Evolutionary conservation across 2,888 invertebrate genomes (phyloP).

Genomic region (Brachypterus glaber): DNA sequence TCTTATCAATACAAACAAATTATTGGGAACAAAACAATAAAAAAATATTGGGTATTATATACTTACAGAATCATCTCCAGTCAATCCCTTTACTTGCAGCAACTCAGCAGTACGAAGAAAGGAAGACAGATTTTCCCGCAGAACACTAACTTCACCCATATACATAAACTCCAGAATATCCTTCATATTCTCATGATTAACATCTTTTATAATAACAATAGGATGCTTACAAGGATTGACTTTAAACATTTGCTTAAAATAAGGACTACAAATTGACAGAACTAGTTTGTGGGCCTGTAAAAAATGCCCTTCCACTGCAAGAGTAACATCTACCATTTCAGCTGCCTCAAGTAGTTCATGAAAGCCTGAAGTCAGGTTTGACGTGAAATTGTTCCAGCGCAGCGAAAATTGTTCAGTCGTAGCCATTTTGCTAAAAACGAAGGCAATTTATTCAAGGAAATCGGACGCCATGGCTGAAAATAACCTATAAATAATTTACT

Average conservation of each 20-base stretch:
- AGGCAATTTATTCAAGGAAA: slow-evolving; percentile 3
- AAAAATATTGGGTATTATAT: neutral
- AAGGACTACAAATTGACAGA: slow-evolving; percentile 68
- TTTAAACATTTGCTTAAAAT: slow-evolving; percentile 68
- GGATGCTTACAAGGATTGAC: slow-evolving; percentile 64
- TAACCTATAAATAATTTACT: slow-evolving; percentile 25
- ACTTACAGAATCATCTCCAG: slow-evolving; percentile 43
- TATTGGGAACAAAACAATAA: too few species aligned
- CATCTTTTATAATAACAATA: slow-evolving; percentile 63
- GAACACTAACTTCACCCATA: slow-evolving; percentile 61
- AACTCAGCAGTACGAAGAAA: slow-evolving; percentile 62
- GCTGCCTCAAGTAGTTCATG: slow-evolving; percentile 61
- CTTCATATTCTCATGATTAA: slow-evolving; percentile 55
- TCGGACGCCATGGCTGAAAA: slow-evolving; percentile 21
- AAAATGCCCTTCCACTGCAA: slow-evolving; percentile 68
- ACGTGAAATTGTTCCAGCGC: slow-evolving; percentile 72
- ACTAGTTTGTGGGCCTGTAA: slow-evolving; percentile 70
- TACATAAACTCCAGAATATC: slow-evolving; percentile 68
- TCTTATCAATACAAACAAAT: too few species aligned
- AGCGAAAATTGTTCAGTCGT: slow-evolving; percentile 63
- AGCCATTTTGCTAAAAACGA: slow-evolving; percentile 29
- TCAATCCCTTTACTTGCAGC: slow-evolving; percentile 61
- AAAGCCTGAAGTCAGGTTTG: slow-evolving; percentile 62
- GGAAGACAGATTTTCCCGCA: slow-evolving; percentile 58
- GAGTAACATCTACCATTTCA: slow-evolving; percentile 67